phyloP scores from a whole-genome alignment of 2,888 invertebrate genomes.

The Epinotia bilunana region DNA sequence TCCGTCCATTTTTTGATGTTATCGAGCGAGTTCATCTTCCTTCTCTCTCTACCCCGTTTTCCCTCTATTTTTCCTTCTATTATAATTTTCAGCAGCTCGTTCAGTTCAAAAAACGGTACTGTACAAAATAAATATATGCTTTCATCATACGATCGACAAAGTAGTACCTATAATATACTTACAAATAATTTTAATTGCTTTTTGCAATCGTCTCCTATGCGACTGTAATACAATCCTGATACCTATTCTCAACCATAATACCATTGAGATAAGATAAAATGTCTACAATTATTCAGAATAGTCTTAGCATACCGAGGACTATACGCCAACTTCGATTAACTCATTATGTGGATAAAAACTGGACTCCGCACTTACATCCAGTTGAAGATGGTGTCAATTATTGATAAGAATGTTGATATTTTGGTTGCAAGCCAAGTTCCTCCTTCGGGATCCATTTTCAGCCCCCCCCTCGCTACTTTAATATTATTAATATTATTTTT shows the following conservation, averaged over 20 bases:
- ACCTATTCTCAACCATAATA: background rate
- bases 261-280: background rate
- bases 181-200: background rate
- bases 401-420: background rate
- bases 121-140: background rate
- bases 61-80: too few relatives aligned
- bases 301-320: background rate
- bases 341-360: conserved; percentile 22
- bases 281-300: background rate
- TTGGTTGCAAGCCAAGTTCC: background rate
- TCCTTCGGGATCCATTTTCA: too few relatives aligned
- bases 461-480: too few relatives aligned
- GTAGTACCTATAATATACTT: background rate
- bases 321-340: conserved; percentile 8
- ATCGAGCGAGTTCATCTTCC: too few relatives aligned
- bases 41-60: too few relatives aligned
- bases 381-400: conserved; percentile 3
- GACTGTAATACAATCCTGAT: background rate
- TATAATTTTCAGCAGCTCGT: too few relatives aligned
- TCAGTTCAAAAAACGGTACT: too few relatives aligned
- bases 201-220: background rate
- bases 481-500: too few relatives aligned
- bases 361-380: background rate
- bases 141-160: background rate
- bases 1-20: too few relatives aligned